Evolutionary conservation across 1,140 invertebrate genomes (phyloP).

Genomic region (Protaetia brevitarsis): DNA sequence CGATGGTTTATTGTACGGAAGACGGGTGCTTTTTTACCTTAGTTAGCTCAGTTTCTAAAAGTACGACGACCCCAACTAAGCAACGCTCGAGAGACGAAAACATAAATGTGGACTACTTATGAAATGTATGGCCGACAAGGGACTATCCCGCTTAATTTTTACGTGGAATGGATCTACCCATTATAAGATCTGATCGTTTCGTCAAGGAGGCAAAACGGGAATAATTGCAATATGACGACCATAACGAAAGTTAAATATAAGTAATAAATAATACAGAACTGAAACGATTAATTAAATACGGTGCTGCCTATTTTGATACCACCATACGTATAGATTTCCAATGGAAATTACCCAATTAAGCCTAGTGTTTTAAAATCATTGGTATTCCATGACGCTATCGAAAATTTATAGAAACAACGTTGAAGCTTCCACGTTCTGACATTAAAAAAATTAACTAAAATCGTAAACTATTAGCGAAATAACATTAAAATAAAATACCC

Average conservation of each 20-base stretch:
- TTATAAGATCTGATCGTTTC: neutral
- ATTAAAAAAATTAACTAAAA: neutral
- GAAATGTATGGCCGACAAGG: neutral
- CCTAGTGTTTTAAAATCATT: too few relatives aligned
- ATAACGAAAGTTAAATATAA: slow-evolving; percentile 3
- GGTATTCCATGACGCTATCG: too few relatives aligned
- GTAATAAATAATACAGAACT: neutral
- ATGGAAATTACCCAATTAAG: too few relatives aligned
- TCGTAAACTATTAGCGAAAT: too few relatives aligned
- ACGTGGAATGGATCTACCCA: neutral
- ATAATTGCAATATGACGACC: neutral
- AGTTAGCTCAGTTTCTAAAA: neutral
- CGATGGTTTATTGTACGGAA: neutral
- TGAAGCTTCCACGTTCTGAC: slow-evolving; percentile 7
- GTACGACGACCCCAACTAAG: neutral
- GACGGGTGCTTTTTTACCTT: neutral
- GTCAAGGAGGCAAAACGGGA: neutral
- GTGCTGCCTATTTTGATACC: neutral
- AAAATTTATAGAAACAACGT: too few relatives aligned
- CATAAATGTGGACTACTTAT: neutral
- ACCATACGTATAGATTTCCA: too few relatives aligned
- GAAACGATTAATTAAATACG: neutral
- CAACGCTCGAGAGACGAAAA: neutral
- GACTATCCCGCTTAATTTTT: neutral
- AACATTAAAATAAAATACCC: neutral